Evolutionary conservation across 2,113 vertebrate species (phyloP).

Genomic region (Ictidomys tridecemlineatus): DNA sequence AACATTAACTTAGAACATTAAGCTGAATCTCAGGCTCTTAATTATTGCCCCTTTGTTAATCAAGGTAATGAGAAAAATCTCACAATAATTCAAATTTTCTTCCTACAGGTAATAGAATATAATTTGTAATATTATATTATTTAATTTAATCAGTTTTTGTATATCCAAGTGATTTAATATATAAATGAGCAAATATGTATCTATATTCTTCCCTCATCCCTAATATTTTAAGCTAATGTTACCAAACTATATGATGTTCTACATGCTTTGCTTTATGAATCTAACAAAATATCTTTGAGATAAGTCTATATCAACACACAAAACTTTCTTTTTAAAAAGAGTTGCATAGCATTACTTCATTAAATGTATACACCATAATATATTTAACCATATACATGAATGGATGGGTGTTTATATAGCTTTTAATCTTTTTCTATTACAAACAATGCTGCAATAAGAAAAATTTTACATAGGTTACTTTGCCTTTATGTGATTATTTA

Average conservation of each 20-base stretch:
- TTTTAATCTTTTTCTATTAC: conserved; percentile 36
- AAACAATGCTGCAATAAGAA: conserved; percentile 24
- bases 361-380: not conserved
- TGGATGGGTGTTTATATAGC: not conserved
- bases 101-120: not conserved
- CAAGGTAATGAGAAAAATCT: not conserved
- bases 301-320: not conserved
- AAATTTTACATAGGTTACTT: conserved; percentile 4
- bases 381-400: not conserved
- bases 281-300: conserved; percentile 17
- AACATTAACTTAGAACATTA: conserved; percentile 20
- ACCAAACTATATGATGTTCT: not conserved
- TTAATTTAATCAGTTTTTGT: conserved; percentile 13
- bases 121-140: too few relatives aligned
- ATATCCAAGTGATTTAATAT: conserved; percentile 18
- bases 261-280: not conserved
- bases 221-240: not conserved
- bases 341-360: not conserved
- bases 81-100: not conserved
- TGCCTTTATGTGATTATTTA: not conserved
- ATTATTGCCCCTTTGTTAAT: not conserved
- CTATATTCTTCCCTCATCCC: not conserved
- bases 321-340: not conserved
- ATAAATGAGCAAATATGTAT: not conserved
- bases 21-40: not conserved